Conservation (phyloP, 2,888 invertebrate species). For the Stenchaetothrips biformis region DNA sequence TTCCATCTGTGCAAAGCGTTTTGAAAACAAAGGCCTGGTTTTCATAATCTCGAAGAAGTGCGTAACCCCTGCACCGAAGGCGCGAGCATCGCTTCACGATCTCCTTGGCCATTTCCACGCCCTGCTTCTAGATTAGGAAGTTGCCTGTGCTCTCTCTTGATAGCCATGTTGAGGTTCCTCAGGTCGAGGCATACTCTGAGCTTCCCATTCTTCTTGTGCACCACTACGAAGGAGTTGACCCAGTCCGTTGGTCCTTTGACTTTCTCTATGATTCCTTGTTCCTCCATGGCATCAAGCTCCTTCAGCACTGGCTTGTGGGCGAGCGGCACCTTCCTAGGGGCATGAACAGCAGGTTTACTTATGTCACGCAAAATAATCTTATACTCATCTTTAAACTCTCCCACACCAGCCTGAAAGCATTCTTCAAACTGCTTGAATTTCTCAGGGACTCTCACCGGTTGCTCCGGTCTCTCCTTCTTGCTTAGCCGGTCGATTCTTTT, state of each 20-base stretch:
- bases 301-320: conserved; percentile 34
- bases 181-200: conserved; percentile 43
- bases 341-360: conserved; percentile 32
- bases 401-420: conserved; percentile 37
- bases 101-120: no score
- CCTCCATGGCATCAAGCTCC: conserved; percentile 35
- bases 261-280: conserved; percentile 41
- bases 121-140: conserved; percentile 41
- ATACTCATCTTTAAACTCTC: conserved; percentile 36
- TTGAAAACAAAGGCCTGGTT: no score
- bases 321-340: conserved; percentile 36
- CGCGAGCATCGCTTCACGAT: no score
- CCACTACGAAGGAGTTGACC: conserved; percentile 42
- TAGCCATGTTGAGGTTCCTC: conserved; percentile 42
- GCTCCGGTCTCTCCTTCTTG: no score
- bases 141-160: conserved; percentile 37
- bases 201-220: conserved; percentile 40
- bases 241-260: conserved; percentile 41
- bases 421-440: conserved; percentile 31
- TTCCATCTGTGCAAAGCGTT: no score
- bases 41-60: no score
- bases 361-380: conserved; percentile 37
- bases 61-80: no score
- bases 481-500: neutral
- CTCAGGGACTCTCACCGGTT: neutral